phyloP scores from a whole-genome alignment of 2,888 invertebrate genomes.

The Pherbina coryleti region DNA sequence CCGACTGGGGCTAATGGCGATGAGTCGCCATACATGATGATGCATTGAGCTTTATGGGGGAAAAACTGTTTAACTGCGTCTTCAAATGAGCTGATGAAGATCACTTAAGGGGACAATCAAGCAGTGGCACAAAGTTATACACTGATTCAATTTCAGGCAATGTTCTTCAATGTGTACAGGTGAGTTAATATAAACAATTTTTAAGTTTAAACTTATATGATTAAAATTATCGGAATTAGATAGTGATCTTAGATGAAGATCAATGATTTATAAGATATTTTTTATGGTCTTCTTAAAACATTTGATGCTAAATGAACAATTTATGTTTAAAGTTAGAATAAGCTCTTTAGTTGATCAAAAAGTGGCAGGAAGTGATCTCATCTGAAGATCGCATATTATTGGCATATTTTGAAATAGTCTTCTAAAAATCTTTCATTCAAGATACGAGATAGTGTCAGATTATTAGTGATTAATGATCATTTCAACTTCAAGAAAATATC shows the following conservation, averaged over 20 bases:
- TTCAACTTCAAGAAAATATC: no score
- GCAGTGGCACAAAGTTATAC: background rate
- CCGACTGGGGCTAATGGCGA: conserved; percentile 75
- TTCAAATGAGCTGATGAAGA: background rate
- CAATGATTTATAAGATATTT: no score
- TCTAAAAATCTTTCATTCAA: no score
- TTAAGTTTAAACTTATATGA: background rate
- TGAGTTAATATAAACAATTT: background rate
- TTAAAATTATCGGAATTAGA: background rate
- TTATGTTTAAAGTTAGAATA: no score
- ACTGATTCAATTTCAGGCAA: background rate
- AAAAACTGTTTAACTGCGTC: background rate
- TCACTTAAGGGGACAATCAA: background rate
- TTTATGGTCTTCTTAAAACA: no score
- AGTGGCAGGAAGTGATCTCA: no score
- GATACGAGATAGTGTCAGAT: no score
- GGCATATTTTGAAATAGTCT: no score
- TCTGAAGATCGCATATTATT: no score
- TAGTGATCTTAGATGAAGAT: background rate
- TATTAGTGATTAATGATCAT: no score
- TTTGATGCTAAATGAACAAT: no score
- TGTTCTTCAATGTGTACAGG: conserved; percentile 41
- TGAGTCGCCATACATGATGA: conserved; percentile 66
- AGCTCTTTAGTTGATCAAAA: no score
- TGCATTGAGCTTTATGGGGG: conserved; percentile 36